These are phyloP conservation scores for Tragelaphus imberbis DNA, from an alignment of 2,113 vertebrate genomes.

Conservation along the genomic window DNA sequence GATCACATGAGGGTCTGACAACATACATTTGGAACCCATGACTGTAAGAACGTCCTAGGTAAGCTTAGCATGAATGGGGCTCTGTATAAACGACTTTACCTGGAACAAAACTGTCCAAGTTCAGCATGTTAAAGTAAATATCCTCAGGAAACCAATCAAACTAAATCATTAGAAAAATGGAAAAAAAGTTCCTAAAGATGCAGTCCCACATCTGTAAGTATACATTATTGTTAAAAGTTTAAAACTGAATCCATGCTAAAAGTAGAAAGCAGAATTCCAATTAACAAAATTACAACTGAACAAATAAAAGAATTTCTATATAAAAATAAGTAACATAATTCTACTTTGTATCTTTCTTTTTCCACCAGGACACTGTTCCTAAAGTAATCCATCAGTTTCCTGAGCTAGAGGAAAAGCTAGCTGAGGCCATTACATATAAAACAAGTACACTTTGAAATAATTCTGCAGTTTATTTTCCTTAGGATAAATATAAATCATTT, in stretches of 20 bases:
- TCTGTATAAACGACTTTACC: background rate
- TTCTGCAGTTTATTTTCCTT: background rate
- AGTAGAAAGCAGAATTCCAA: background rate
- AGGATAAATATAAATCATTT: constrained; percentile 18
- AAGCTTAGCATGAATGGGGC: constrained; percentile 39
- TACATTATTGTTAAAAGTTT: background rate
- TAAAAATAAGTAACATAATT: background rate
- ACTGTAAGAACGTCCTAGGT: constrained; percentile 23
- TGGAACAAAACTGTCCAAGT: background rate
- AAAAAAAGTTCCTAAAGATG: background rate
- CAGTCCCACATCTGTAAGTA: background rate
- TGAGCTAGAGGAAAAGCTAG: background rate
- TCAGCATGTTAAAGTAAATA: constrained; percentile 24
- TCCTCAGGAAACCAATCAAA: background rate
- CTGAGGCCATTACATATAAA: constrained; percentile 14
- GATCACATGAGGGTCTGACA: constrained; percentile 24
- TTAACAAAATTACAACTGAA: background rate
- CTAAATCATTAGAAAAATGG: background rate
- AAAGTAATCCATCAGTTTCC: background rate
- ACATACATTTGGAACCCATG: background rate
- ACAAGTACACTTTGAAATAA: background rate
- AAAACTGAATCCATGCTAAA: background rate
- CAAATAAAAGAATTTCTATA: background rate
- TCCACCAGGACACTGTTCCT: background rate
- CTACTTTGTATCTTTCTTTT: background rate